Percentiles rank a stretch among this genome's conserved stretches.
phyloP scores from a whole-genome alignment of 2,113 vertebrate species.

The Callipepla squamata region DNA sequence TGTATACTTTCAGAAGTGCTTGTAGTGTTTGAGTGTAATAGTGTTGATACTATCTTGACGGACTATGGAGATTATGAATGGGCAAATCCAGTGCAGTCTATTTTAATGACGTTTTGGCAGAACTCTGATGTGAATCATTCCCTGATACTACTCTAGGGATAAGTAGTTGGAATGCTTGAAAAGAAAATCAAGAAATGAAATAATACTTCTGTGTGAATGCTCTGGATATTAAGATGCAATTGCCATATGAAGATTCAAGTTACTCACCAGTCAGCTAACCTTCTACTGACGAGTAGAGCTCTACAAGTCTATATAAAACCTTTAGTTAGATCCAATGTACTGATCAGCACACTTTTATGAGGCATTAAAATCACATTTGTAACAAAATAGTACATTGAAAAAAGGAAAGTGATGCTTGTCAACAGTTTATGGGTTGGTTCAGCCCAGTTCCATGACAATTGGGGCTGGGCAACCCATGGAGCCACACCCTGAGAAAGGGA shows the following conservation, averaged over 20 bases:
- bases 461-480: no score
- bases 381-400: neutral
- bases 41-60: neutral
- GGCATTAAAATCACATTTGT: neutral
- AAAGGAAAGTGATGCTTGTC: neutral
- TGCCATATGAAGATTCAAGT: neutral
- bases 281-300: neutral
- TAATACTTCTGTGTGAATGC: neutral
- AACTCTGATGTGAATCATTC: neutral
- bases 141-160: neutral
- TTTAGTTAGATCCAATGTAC: neutral
- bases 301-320: neutral
- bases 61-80: neutral
- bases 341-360: accelerated
- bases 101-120: neutral
- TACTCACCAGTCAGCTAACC: neutral
- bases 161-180: neutral
- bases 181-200: neutral
- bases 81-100: neutral
- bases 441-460: no score
- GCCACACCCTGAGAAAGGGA: no score
- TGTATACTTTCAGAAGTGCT: neutral
- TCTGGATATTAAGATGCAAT: neutral
- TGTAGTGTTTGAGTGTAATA: neutral
- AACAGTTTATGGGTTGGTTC: no score